These are phyloP conservation scores for Phacellophora camtschatica DNA, from an alignment of 30 jellyfish, hydroid and myxozoan genomes.

Conservation along the genomic window DNA sequence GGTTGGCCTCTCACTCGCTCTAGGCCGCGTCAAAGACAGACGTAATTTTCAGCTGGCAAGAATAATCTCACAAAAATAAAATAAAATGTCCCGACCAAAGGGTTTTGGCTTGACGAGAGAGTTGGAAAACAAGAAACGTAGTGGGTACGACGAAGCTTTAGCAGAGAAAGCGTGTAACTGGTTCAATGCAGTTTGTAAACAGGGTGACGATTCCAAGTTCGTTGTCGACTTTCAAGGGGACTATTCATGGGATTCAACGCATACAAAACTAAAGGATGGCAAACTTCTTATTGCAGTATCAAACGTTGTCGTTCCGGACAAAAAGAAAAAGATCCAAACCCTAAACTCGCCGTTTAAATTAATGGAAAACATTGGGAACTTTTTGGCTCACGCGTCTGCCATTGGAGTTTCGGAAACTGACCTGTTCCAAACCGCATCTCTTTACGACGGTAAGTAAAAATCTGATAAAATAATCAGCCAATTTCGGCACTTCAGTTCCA, in stretches of 20 bases:
- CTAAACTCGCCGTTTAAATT: conserved; percentile 41
- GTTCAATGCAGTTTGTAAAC: conserved; percentile 43
- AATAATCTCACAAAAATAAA: too few species aligned
- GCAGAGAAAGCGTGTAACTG: conserved; percentile 26
- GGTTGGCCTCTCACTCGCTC: too few species aligned
- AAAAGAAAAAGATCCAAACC: conserved; percentile 32
- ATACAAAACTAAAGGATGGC: conserved; percentile 41
- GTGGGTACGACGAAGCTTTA: background rate
- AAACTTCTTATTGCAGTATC: conserved; percentile 39
- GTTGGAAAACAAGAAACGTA: conserved; percentile 28
- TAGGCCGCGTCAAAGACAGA: too few species aligned
- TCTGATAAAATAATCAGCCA: background rate
- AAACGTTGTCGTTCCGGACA: background rate
- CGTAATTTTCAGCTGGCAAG: too few species aligned
- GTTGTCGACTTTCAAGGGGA: conserved; percentile 19
- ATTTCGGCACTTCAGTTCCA: too few species aligned
- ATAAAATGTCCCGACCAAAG: conserved; percentile 21
- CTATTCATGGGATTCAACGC: conserved; percentile 17
- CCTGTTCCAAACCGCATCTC: conserved; percentile 33
- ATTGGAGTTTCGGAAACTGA: conserved; percentile 38
- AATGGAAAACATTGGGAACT: conserved; percentile 42
- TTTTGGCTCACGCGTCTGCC: background rate
- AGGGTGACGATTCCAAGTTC: conserved; percentile 14
- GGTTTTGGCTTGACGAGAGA: conserved; percentile 44
- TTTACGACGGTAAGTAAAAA: conserved; percentile 11